Base-by-base conservation (phyloP, 2,113 vertebrate species). In the Mirza zaza region DNA sequence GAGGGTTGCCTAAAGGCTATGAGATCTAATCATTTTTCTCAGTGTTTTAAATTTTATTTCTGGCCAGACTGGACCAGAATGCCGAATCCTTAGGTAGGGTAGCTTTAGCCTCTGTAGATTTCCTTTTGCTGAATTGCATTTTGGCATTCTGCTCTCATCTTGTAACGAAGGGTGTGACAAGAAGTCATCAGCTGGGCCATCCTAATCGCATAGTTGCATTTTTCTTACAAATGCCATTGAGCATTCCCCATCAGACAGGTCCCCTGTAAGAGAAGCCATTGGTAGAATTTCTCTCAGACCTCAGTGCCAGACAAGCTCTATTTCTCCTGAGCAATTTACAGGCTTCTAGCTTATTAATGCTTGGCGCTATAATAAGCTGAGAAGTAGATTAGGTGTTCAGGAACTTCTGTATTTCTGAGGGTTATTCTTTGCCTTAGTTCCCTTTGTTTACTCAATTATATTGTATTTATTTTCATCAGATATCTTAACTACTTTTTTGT, bases 91-190 rank as follows among this genome's bases (percentile, higher is more conserved):
- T 29, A 3, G 71, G 63, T 6, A 3, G 36, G 8, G 0, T 5
- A 32, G 45, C 50, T 11, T 48, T 8, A 11, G 36, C 12, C 32
- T 65, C 11, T 18, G 3, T 8, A 17, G 59, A 12, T n/a, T 36
- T 29, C 50, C 59, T 45, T 73, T 63, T 25, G 7, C 65, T 48
- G 73, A 61, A 17, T 8, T 68, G 79, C 5, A 7, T 27, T 8
- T 23, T 23, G 61, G 32, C 10, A 3, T 23, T 15, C 3, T 25
- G 27, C n/a, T 5, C 2, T 57, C 32, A 8, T 61, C 32, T 12
- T 2, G 5, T 2, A 9, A 39, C 1, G 18, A 42, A 5, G 45
- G 77, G n/a, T 52, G 10, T 34, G 55, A 9, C 8, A 3, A 15
- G 25, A 67, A n/a, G 75, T 20, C 39, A 29, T 42, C n/a, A 42